Base-by-base conservation (phyloP, 2,888 invertebrate genomes). In the Mystacides longicornis region DNA sequence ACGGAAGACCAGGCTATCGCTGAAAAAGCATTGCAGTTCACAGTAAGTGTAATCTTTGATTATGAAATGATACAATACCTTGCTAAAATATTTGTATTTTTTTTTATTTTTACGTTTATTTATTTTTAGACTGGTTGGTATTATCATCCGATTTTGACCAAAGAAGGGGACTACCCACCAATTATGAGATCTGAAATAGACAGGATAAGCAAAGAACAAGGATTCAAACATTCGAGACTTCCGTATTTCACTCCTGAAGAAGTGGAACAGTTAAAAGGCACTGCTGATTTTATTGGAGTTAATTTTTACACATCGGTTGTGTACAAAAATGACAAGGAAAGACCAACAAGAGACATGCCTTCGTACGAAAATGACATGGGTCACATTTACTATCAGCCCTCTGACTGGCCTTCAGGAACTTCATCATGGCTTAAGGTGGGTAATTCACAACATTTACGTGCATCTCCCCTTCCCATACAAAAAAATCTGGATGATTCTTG, bases 221-320 rank as follows among this genome's bases (percentile, higher is more conserved):
- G 76, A 14, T 78, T 66, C 60, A 62, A 66, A n/a, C 64, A 72
- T 56, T 78, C 79, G 3, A 69, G 80, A n/a, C 67, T 80, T 22
- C 79, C 79, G 19, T 67, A 67, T 55, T 79, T 79, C 62, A 69
- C 74, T 1, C 59, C 65, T 14, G 67, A 73, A 64, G 75, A 78
- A 69, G 72, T 78, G 3, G 23, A 51, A n/a, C 23, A 19, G 9
- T 46, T 61, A 5, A 59, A 49, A 27, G 59, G 57, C n/a, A 78
- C 81, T 16, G 71, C 77, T 2, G 86, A 87, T 64, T 85, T 81
- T 68, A 74, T 85, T 55, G 84, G 83, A 14, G 66, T 85, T 20
- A 85, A 85, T 63, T 74, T 80, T 52, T 86, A 86, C 65, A 78
- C 81, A 1, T 67, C 77, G 2, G 67, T 67, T 54, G 62, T 77